Conservation (phyloP, 2,113 vertebrate genomes). For the Percina caprodes region DNA sequence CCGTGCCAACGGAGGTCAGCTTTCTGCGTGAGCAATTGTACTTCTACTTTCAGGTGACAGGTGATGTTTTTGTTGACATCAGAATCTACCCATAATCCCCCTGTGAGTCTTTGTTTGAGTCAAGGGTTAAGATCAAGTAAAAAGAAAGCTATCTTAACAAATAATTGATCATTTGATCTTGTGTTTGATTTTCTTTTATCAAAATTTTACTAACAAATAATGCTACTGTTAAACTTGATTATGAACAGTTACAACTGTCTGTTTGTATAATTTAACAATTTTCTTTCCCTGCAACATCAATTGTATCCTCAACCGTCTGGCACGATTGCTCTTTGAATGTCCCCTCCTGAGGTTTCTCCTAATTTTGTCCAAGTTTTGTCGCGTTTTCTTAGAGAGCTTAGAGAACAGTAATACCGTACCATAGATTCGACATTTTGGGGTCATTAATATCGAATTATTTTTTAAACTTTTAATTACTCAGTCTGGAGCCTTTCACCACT, state of each 20-base stretch:
- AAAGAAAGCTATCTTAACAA: background rate
- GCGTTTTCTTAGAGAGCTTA: background rate
- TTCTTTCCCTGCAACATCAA: background rate
- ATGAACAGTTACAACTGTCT: background rate
- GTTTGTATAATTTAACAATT: background rate
- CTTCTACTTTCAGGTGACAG: constrained; percentile 18
- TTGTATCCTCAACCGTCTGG: background rate
- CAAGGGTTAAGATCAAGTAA: background rate
- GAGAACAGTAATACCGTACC: background rate
- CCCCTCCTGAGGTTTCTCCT: background rate
- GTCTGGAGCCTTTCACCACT: background rate
- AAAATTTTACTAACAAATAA: background rate
- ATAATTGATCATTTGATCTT: background rate
- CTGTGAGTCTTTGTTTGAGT: background rate
- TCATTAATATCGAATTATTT: background rate
- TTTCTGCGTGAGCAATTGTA: background rate
- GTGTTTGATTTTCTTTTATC: background rate
- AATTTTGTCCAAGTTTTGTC: background rate
- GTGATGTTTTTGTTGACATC: constrained; percentile 9
- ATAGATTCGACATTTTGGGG: background rate
- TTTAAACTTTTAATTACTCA: background rate
- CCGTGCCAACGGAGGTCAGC: constrained; percentile 15
- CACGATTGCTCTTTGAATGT: background rate
- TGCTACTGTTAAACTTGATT: background rate
- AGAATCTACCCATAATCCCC: constrained; percentile 22